These are phyloP conservation scores for Diploscapter pachys DNA, from an alignment of 1,140 invertebrate genomes.

Conservation along the genomic window DNA sequence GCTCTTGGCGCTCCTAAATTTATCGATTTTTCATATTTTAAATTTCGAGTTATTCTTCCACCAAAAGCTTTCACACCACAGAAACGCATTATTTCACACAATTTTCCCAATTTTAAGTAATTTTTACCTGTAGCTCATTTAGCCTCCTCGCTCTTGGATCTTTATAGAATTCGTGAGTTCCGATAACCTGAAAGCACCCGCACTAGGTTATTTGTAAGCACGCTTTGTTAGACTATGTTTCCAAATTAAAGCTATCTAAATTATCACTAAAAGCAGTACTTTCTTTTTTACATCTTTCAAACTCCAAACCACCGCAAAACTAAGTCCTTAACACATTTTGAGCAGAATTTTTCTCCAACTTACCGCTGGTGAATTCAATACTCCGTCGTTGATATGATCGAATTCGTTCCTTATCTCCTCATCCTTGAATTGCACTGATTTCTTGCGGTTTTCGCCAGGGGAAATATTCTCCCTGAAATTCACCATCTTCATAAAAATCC, in stretches of 20 bases:
- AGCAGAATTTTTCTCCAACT: constrained; percentile 15
- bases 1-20: constrained; percentile 3
- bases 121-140: constrained; percentile 24
- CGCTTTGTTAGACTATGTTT: background rate
- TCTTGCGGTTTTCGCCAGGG: background rate
- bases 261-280: background rate
- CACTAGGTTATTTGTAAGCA: background rate
- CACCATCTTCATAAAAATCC: background rate
- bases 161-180: constrained; percentile 62
- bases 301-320: constrained; percentile 1
- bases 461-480: background rate
- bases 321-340: background rate
- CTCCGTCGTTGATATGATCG: background rate
- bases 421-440: background rate
- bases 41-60: background rate
- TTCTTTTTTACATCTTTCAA: constrained; percentile 1
- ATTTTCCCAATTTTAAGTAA: background rate
- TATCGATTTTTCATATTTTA: constrained; percentile 7
- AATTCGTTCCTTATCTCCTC: background rate
- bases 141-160: constrained; percentile 59
- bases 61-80: constrained; percentile 6
- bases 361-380: no score
- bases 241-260: background rate
- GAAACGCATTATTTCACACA: constrained; percentile 12
- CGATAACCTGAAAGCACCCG: constrained; percentile 42